Conservation (phyloP, 2,797 vertebrate genomes). For the Cirrhinus mrigala region DNA sequence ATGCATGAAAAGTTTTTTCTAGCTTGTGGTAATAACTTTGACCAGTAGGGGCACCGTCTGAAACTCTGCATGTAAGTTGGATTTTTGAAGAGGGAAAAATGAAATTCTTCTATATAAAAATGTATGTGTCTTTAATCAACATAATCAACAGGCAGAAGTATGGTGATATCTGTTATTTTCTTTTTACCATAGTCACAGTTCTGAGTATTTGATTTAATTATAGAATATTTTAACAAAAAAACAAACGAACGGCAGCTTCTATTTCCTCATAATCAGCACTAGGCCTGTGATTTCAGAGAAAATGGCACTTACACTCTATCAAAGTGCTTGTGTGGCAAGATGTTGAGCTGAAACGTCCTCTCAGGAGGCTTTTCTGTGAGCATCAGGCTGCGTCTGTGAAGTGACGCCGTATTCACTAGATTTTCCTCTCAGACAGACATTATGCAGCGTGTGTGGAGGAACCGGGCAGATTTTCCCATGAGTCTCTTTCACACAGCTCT, state of each 20-base stretch:
- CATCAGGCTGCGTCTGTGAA: conserved; percentile 1
- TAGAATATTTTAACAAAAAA: background rate
- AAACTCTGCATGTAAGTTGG: too few species aligned
- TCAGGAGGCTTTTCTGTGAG: background rate
- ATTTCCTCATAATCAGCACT: background rate
- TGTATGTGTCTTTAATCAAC: background rate
- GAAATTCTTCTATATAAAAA: too few species aligned
- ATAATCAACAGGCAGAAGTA: background rate
- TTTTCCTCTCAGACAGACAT: conserved; percentile 25
- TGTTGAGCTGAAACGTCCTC: background rate
- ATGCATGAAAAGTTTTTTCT: background rate
- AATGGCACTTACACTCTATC: background rate
- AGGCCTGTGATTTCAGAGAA: background rate
- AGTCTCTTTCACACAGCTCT: conserved; percentile 51
- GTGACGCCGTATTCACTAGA: conserved; percentile 13
- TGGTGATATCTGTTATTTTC: background rate
- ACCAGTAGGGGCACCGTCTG: background rate
- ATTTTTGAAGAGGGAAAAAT: too few species aligned
- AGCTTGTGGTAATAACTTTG: background rate
- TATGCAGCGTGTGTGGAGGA: conserved; percentile 1
- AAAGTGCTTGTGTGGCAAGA: background rate
- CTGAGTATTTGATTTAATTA: background rate
- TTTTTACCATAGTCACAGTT: background rate
- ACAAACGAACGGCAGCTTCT: background rate
- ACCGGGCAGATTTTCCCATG: conserved; percentile 42